These are phyloP conservation scores for Lordiphosa fenestrarum DNA, from an alignment of 2,888 invertebrate genomes.

Conservation along the genomic window DNA sequence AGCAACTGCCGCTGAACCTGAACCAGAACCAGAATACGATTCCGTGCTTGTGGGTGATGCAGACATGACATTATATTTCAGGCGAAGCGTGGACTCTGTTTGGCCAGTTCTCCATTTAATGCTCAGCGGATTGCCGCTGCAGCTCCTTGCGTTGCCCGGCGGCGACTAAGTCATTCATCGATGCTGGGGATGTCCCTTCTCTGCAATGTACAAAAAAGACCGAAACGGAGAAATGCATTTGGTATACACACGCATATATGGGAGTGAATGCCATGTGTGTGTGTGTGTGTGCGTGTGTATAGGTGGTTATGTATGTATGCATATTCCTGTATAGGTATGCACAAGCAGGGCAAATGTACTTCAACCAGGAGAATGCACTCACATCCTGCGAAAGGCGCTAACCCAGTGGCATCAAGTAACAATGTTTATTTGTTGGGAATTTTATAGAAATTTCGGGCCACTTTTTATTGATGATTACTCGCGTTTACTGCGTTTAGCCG, in stretches of 20 bases:
- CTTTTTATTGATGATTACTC: slow-evolving; percentile 1
- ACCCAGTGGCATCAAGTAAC: slow-evolving; percentile 1
- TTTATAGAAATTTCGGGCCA: neutral
- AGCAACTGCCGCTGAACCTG: slow-evolving; percentile 16
- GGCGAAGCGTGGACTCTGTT: slow-evolving; percentile 4
- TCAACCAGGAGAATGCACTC: neutral
- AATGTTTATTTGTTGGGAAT: neutral
- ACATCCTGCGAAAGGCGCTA: neutral
- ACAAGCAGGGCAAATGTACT: neutral
- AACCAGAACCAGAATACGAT: slow-evolving; percentile 17
- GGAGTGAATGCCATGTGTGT: slow-evolving; percentile 9
- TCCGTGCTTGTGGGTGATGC: slow-evolving; percentile 6
- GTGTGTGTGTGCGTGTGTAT: neutral
- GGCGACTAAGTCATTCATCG: neutral
- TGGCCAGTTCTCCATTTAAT: slow-evolving; percentile 6
- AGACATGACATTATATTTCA: slow-evolving; percentile 18
- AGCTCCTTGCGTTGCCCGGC: slow-evolving; percentile 1
- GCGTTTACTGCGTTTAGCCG: slow-evolving; percentile 13
- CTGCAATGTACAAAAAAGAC: slow-evolving; percentile 44
- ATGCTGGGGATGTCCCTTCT: slow-evolving; percentile 7
- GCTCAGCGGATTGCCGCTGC: slow-evolving; percentile 5
- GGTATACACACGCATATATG: slow-evolving; percentile 53
- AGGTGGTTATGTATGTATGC: neutral
- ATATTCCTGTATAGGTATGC: slow-evolving; percentile 2
- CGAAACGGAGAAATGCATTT: slow-evolving; percentile 41